A percentile compares a stretch with the other conserved stretches of the same genome.
These are phyloP conservation scores for Candidula unifasciata DNA, from an alignment of 2,888 invertebrate species.

Conservation along the genomic window DNA sequence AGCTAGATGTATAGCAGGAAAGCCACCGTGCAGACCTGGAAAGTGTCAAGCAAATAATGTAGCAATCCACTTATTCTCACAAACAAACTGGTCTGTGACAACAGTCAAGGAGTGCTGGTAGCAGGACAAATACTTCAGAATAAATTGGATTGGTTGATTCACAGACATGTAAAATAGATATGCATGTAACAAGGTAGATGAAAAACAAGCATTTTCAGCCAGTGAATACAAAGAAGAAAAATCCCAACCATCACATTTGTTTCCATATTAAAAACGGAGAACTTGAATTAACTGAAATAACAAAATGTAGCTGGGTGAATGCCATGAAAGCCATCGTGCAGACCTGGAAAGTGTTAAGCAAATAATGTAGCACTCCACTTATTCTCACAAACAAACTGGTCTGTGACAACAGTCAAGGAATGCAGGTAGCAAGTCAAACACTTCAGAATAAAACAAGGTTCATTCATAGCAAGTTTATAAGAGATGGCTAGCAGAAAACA, in stretches of 20 bases:
- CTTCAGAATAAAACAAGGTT: constrained; percentile 79
- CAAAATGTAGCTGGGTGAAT: constrained; percentile 38
- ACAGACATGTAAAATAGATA: no score
- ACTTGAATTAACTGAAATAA: no score
- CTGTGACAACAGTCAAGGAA: constrained; percentile 26
- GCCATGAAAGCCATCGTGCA: constrained; percentile 24
- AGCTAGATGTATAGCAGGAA: constrained; percentile 37
- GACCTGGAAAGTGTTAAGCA: constrained; percentile 41
- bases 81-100: constrained; percentile 10
- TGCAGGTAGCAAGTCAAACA: no score
- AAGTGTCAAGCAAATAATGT: constrained; percentile 40
- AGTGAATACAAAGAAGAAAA: no score
- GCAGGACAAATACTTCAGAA: no score
- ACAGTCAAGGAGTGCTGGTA: constrained; percentile 27
- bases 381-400: constrained; percentile 2
- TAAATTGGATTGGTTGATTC: no score
- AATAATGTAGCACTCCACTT: constrained; percentile 37
- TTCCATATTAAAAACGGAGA: no score
- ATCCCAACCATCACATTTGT: no score
- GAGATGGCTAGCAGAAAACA: no score
- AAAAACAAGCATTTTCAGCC: no score
- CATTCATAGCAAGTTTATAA: constrained; percentile 91
- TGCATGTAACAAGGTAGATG: no score
- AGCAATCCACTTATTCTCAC: constrained; percentile 32
- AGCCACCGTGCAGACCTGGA: constrained; percentile 21